Evolutionary conservation across 2,888 invertebrate genomes (phyloP).

Genomic region (Oligia latruncula): DNA sequence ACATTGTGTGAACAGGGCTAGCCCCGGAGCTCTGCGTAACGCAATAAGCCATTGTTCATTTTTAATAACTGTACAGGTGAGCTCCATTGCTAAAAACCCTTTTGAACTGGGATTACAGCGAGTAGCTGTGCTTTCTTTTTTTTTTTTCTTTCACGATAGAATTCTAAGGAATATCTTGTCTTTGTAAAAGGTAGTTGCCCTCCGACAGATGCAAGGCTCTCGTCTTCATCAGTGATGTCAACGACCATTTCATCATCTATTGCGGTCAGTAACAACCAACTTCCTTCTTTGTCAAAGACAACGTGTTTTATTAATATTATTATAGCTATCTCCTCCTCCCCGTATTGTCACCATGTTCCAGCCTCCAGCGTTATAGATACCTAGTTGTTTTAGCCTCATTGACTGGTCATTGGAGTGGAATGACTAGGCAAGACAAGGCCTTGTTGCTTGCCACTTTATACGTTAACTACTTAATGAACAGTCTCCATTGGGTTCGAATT

Average conservation of each 20-base stretch:
- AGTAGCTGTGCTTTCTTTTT: neutral
- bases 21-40: neutral
- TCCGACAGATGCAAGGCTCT: neutral
- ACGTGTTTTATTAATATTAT: neutral
- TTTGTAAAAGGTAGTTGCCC: no score
- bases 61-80: neutral
- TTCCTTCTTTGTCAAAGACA: no score
- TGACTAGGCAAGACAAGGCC: neutral
- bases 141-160: neutral
- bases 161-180: neutral
- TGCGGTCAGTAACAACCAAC: no score
- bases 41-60: neutral
- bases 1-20: neutral
- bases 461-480: neutral
- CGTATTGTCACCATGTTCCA: neutral
- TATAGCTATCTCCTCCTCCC: neutral
- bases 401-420: conserved; percentile 7
- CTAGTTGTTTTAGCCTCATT: neutral
- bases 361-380: no score
- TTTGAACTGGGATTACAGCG: neutral
- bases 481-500: neutral
- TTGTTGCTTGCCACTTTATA: neutral
- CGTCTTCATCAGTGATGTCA: neutral
- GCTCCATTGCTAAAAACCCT: no score
- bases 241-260: neutral